Evolutionary conservation across 2,888 invertebrate genomes (phyloP).

Genomic region (Caenorhabditis parvicauda): DNA sequence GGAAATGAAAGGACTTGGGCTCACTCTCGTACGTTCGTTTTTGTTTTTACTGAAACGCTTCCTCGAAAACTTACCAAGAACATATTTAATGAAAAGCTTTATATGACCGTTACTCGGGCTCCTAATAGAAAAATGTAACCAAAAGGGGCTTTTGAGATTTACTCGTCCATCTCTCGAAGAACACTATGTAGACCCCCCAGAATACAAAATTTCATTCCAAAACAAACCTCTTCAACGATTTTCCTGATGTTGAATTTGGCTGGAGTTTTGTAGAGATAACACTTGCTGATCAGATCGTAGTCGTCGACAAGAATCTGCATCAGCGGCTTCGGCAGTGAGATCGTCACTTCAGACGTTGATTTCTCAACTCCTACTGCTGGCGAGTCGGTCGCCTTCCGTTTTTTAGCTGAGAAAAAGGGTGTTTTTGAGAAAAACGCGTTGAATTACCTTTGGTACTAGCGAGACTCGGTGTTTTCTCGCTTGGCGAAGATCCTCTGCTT

Average conservation of each 20-base stretch:
- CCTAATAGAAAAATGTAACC: too few species aligned
- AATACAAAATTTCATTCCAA: not conserved
- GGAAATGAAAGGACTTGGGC: too few species aligned
- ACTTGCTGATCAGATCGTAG: conserved; percentile 8
- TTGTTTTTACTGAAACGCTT: too few species aligned
- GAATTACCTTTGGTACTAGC: conserved; percentile 9
- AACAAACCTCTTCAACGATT: conserved; percentile 19
- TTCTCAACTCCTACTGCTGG: not conserved
- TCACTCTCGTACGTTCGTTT: too few species aligned
- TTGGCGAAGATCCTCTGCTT: conserved; percentile 8
- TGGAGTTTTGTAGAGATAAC: conserved; percentile 9
- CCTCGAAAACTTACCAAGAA: too few species aligned
- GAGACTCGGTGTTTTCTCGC: not conserved
- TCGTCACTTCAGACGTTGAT: not conserved
- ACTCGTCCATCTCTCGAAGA: too few species aligned
- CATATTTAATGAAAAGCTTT: too few species aligned
- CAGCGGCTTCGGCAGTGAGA: conserved; percentile 15
- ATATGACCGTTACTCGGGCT: too few species aligned
- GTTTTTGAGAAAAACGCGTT: too few species aligned
- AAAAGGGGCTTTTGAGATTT: too few species aligned
- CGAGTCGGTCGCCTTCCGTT: not conserved
- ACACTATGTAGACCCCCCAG: too few species aligned
- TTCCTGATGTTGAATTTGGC: conserved; percentile 8
- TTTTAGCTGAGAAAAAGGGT: too few species aligned
- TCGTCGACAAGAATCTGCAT: conserved; percentile 22